Evolutionary conservation across 2,797 vertebrate genomes (phyloP).

Genomic region (Psittacula derbiana): DNA sequence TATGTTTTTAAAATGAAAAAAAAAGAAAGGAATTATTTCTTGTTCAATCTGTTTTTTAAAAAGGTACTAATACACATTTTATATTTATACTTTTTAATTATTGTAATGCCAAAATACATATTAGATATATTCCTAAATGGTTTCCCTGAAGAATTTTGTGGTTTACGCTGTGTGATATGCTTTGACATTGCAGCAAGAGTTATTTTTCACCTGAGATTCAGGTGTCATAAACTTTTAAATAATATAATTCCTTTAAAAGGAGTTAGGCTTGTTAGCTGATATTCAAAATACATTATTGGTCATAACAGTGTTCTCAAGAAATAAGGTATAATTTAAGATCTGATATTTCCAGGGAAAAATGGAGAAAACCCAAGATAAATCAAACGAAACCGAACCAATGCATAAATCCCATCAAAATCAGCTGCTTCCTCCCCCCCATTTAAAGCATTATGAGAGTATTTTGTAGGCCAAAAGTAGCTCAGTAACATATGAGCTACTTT

Average conservation of each 20-base stretch:
- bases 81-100: background rate
- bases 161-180: background rate
- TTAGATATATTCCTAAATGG: background rate
- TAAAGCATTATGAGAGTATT: background rate
- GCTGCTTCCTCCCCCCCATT: fast-evolving
- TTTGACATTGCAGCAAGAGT: background rate
- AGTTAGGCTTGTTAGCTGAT: background rate
- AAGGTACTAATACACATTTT: background rate
- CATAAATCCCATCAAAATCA: background rate
- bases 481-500: background rate
- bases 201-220: background rate
- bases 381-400: background rate
- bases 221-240: background rate
- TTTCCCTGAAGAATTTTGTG: background rate
- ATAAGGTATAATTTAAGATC: background rate
- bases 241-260: background rate
- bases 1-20: background rate
- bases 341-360: background rate
- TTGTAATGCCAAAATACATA: background rate
- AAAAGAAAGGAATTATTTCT: fast-evolving
- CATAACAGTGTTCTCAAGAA: background rate
- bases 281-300: background rate
- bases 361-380: background rate
- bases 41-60: background rate
- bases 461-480: background rate